Evolutionary conservation across 2,797 vertebrate genomes (phyloP), one percentile per base, ranked within the genome.

Genomic region (Sus cebifrons): DNA sequence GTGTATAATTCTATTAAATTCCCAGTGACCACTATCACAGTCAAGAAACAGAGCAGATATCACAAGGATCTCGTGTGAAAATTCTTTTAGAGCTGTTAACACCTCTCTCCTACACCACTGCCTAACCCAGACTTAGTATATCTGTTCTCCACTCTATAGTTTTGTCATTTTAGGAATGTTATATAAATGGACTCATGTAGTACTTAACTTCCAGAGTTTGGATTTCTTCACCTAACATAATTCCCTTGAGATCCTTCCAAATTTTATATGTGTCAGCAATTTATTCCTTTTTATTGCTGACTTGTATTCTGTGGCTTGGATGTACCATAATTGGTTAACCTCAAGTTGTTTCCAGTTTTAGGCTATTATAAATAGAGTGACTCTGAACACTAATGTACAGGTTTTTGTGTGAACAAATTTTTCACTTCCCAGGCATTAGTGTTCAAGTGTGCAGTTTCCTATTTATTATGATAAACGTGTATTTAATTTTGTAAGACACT

Each of bases 401-500:
- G 7, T n/a, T 90, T 95, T 54, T 83, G 14, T 89, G 68, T 91
- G n/a, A 75, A 65, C 36, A 8, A 58, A 73, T 10, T 84, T 96
- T 95, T 83, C 58, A 68, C 52, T 86, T 96, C 17, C 74, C 36
- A 70, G 36, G 23, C 27, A 32, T 74, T 83, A 84, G 62, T 62
- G 11, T 86, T 90, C 20, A n/a, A 21, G 62, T 32, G n/a, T 36
- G 14, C 3, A 29, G 23, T 52, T 79, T 70, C 49, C 14, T 62
- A 20, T 3, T 68, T 75, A 6, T 79, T 87, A 23, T 23, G 74
- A 56, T 44, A 73, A 95, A 27, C 64, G 20, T 16, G 12, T 65
- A 40, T 56, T 60, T 75, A 23, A n/a, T 44, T 86, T 54, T 36
- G 4, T 79, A 56, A 75, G 58, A 84, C 74, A 65, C 49, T 40